phyloP scores from a whole-genome alignment of 1,140 invertebrate species.

The Pseudomyrmex cubaensis region DNA sequence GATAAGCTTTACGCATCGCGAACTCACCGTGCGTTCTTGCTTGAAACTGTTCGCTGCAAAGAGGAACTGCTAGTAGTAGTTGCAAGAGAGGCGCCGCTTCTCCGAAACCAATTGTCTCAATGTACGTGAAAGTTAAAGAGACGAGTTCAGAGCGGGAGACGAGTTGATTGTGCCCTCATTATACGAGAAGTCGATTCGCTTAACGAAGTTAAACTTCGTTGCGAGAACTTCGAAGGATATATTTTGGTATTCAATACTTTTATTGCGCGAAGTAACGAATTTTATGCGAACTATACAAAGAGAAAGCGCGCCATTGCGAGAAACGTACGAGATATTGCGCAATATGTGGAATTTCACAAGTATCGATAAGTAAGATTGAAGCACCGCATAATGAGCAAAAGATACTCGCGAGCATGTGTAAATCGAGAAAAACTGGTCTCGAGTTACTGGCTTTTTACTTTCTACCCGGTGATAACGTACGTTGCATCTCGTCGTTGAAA shows the following conservation, averaged over 20 bases:
- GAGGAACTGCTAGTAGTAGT: too few species aligned
- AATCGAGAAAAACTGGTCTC: not conserved
- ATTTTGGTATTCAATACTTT: not conserved
- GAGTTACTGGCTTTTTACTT: not conserved
- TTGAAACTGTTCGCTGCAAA: constrained; percentile 7
- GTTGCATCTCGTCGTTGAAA: too few species aligned
- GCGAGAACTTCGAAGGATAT: constrained; percentile 12
- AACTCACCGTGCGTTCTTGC: constrained; percentile 2
- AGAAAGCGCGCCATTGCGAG: not conserved
- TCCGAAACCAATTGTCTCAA: constrained; percentile 42
- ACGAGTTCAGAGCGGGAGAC: not conserved
- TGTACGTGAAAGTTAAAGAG: constrained; percentile 31
- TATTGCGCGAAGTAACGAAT: not conserved
- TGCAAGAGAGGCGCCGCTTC: constrained; percentile 21
- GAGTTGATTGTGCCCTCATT: constrained; percentile 37
- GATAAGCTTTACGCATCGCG: not conserved
- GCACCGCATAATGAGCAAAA: not conserved
- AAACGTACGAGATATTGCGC: constrained; percentile 18
- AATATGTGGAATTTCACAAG: not conserved
- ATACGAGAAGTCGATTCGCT: constrained; percentile 33
- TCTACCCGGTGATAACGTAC: too few species aligned
- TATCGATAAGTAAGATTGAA: not conserved
- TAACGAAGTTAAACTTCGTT: constrained; percentile 18
- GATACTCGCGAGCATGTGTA: not conserved
- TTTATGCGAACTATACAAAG: not conserved